phyloP scores from a whole-genome alignment of 2,113 vertebrate genomes.

The zebrafish (Danio rerio) region DNA sequence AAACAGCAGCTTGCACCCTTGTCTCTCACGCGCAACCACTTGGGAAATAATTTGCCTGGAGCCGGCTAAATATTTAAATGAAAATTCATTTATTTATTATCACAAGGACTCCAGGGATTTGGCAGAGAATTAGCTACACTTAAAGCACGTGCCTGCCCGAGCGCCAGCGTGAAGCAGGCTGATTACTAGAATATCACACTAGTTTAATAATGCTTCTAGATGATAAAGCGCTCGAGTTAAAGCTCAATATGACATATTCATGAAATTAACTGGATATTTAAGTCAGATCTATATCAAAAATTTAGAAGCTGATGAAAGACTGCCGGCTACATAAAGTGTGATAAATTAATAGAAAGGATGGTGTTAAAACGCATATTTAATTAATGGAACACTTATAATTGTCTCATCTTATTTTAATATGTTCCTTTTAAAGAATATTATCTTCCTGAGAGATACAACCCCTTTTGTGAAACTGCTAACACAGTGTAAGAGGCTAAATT shows the following conservation, averaged over 20 bases:
- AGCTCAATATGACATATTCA: background rate
- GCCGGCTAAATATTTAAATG: slow-evolving; percentile 1
- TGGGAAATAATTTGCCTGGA: slow-evolving; percentile 3
- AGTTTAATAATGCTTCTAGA: background rate
- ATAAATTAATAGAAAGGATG: too few species aligned
- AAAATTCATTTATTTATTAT: background rate
- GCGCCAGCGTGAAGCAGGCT: too few species aligned
- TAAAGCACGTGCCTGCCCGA: background rate
- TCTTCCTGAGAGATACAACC: too few species aligned
- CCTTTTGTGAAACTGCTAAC: too few species aligned
- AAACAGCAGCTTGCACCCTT: background rate
- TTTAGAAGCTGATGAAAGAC: background rate
- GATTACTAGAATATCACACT: background rate
- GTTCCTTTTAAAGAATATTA: too few species aligned
- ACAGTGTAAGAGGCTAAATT: too few species aligned
- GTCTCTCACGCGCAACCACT: background rate
- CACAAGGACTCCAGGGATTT: slow-evolving; percentile 15
- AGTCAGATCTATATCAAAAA: background rate
- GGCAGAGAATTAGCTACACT: background rate
- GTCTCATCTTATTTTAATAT: too few species aligned
- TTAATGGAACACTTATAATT: too few species aligned
- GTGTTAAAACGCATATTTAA: too few species aligned
- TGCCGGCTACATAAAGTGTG: too few species aligned
- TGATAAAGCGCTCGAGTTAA: background rate
- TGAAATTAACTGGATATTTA: slow-evolving; percentile 4